Evolutionary conservation across 2,888 invertebrate species (phyloP), one percentile per base, ranked within the genome.

Genomic region (Adelognathus sp.): DNA sequence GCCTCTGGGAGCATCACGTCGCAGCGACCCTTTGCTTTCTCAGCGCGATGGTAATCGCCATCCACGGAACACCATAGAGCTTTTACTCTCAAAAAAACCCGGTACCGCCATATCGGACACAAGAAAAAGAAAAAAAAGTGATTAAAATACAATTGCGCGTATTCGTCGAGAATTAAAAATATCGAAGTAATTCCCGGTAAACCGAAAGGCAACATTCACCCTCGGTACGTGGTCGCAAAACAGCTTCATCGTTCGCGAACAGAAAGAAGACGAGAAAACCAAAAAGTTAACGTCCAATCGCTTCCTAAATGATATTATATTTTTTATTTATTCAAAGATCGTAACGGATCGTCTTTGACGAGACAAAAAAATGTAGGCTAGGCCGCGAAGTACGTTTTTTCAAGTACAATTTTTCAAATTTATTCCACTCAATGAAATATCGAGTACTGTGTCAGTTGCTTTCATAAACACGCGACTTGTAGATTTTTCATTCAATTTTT

Each of bases 31-130:
- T 67, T 27, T 67, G 33, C 54, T 52, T 72, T 27, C 39, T 67
- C 39, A 46, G 36, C 33, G 70, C 80, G 3, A 6, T 81, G 3
- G 5, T 85, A n/a, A 27, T 81, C 39, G 67, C 72, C 14, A 58
- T 84, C 27, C 52, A 84, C 27, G 78, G 64, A 9, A 41, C 72
- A 60, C 73, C 82, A 72, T 87, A 85, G n/a, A n/a, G 74, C 80
- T 83, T 58, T 58, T 29, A 14, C 29, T 46, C 46, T 24, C 9
- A 14, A 50, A 6, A n/a, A n/a, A n/a, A n/a, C 9, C 50, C 64
- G 36, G 36, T 66, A 24, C 64, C 29, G 16, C 29, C 75, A 54
- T n/a, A n/a, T 71, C 33, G 61, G 54, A 29, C 11, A 72, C 3
- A 61, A 72, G 46, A 16, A 36, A 60, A 16, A 52, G 60, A 27